A percentile compares a stretch with the other conserved stretches of the same genome.
Conservation (phyloP, 2,113 vertebrate species). For the Ceratotherium simum region DNA sequence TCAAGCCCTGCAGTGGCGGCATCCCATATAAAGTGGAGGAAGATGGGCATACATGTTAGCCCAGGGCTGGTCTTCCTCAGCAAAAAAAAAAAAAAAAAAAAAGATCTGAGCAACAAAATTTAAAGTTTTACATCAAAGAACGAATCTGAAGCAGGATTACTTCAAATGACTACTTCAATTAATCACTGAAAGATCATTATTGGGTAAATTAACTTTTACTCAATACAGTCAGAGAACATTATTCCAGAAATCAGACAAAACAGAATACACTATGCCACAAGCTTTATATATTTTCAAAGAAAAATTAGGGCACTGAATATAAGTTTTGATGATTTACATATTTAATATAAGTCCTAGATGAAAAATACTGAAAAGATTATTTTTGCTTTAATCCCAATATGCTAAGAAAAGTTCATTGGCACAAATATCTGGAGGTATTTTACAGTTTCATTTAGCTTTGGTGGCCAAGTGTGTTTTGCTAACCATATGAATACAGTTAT, state of each 20-base stretch:
- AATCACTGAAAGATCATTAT: slow-evolving; percentile 3
- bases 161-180: slow-evolving; percentile 40
- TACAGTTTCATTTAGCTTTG: slow-evolving; percentile 76
- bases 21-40: too few species aligned
- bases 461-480: slow-evolving; percentile 69
- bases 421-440: slow-evolving; percentile 79
- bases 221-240: slow-evolving; percentile 47
- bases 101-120: not conserved
- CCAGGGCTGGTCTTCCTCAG: too few species aligned
- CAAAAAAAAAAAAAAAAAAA: not conserved
- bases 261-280: not conserved
- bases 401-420: slow-evolving; percentile 69
- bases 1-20: too few species aligned
- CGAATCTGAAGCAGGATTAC: not conserved
- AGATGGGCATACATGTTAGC: too few species aligned
- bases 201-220: not conserved
- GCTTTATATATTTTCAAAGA: slow-evolving; percentile 66
- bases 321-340: slow-evolving; percentile 53
- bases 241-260: slow-evolving; percentile 52
- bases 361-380: slow-evolving; percentile 64
- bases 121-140: not conserved
- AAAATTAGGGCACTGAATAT: slow-evolving; percentile 31
- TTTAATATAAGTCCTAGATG: slow-evolving; percentile 58
- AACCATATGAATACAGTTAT: slow-evolving; percentile 62
- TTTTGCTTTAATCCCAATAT: slow-evolving; percentile 63